These are phyloP conservation scores for Ispidina lecontei DNA, from an alignment of 2,797 vertebrate species.

Conservation along the genomic window DNA sequence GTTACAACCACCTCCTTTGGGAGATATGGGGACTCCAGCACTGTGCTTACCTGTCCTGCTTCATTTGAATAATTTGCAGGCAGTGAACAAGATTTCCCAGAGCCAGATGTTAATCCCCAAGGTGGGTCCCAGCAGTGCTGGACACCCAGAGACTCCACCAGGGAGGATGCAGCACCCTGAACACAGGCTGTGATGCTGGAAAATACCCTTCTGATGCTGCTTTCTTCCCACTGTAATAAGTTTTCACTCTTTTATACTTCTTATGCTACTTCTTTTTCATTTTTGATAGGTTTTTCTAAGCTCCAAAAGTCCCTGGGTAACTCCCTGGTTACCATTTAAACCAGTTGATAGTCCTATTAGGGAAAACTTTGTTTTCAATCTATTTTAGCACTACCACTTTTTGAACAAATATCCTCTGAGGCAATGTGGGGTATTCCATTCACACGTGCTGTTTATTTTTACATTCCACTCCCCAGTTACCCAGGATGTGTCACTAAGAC, in stretches of 20 bases:
- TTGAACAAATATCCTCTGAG: neutral
- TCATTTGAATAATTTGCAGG: neutral
- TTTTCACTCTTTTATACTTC: neutral
- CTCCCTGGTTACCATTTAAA: neutral
- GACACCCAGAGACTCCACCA: accelerated
- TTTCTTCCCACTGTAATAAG: neutral
- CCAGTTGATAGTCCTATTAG: neutral
- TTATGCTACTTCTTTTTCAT: neutral
- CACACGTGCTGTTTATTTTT: neutral
- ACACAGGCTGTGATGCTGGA: too few species aligned
- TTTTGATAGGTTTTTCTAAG: neutral
- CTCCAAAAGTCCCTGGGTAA: neutral
- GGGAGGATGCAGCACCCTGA: neutral
- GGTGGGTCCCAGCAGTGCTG: neutral
- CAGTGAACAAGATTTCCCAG: neutral
- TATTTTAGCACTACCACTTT: neutral
- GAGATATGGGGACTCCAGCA: neutral
- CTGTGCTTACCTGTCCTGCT: neutral
- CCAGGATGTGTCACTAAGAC: neutral
- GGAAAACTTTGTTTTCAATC: neutral
- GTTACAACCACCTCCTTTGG: neutral
- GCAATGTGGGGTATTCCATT: neutral
- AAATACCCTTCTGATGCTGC: neutral
- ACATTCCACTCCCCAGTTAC: neutral
- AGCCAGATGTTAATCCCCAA: neutral